Percentiles rank a stretch among this genome's conserved stretches.
Evolutionary conservation across 1,140 invertebrate genomes (phyloP).

Genomic region (Caenorhabditis elegans): WBcel235 BX284605.5:11001501-11002000

Average conservation of each 20-base stretch:
- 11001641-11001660: conserved; percentile 28
- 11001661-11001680: not conserved
- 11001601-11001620: not conserved
- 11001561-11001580: conserved; percentile 22
- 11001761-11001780: conserved; percentile 28
- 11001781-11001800: conserved; percentile 7
- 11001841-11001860: not conserved
- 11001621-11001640: conserved; percentile 30
- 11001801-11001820: no score
- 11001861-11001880: conserved; percentile 14
- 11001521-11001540: not conserved
- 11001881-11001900: conserved; percentile 29
- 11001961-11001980: not conserved
- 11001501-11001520: not conserved
- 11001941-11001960: not conserved
- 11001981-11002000: not conserved
- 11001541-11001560: conserved; percentile 17
- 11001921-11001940: conserved; percentile 6
- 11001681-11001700: no score
- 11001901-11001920: conserved; percentile 4
- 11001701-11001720: conserved; percentile 20
- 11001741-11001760: conserved; percentile 33
- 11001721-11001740: conserved; percentile 34
- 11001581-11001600: conserved; percentile 6
- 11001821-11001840: not conserved